Evolutionary conservation across 2,113 vertebrate genomes (phyloP).

Genomic region (Mastomys coucha): DNA sequence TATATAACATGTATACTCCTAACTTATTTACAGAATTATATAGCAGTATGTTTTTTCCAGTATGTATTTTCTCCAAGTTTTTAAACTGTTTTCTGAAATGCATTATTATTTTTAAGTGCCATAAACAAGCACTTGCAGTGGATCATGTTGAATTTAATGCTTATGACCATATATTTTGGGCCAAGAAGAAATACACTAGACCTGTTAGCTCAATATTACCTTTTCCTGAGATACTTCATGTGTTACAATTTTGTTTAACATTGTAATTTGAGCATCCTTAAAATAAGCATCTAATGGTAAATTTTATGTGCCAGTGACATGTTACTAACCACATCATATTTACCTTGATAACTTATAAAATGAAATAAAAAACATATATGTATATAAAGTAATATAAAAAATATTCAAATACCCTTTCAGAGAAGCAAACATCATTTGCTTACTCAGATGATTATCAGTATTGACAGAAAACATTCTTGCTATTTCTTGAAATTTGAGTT

Average conservation of each 20-base stretch:
- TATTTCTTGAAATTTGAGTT: slow-evolving; percentile 60
- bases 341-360: slow-evolving; percentile 44
- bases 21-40: not conserved
- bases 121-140: not conserved
- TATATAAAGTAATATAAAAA: not conserved
- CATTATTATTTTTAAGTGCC: not conserved
- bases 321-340: slow-evolving; percentile 10
- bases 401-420: not conserved
- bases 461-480: slow-evolving; percentile 2
- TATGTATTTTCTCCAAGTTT: not conserved
- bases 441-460: slow-evolving; percentile 45
- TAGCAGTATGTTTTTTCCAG: not conserved
- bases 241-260: slow-evolving; percentile 37
- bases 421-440: slow-evolving; percentile 25
- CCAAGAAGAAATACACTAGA: not conserved
- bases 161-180: not conserved
- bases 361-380: not conserved
- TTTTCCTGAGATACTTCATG: not conserved
- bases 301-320: not conserved
- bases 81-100: slow-evolving; percentile 1
- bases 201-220: slow-evolving; percentile 7
- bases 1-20: not conserved
- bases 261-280: not conserved
- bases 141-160: not conserved
- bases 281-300: slow-evolving; percentile 17